These are phyloP conservation scores for Danio rerio DNA, from an alignment of 2,113 vertebrate species.

Conservation along the genomic window GRCz12tu NC_133176.1:11164501-11165000, in stretches of 20 bases:
- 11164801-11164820: slow-evolving; percentile 8
- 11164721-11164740: not conserved
- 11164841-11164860: slow-evolving; percentile 41
- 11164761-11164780: slow-evolving; percentile 25
- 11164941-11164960: not conserved
- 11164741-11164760: not conserved
- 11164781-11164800: slow-evolving; percentile 2
- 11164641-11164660: not conserved
- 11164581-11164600: slow-evolving; percentile 31
- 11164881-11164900: slow-evolving; percentile 20
- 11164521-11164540: slow-evolving; percentile 24
- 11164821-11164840: slow-evolving; percentile 28
- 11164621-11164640: slow-evolving; percentile 1
- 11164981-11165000: not conserved
- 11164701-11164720: not conserved
- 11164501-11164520: slow-evolving; percentile 23
- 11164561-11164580: slow-evolving; percentile 11
- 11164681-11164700: not conserved
- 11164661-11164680: slow-evolving; percentile 10
- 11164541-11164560: not conserved
- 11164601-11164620: slow-evolving; percentile 8
- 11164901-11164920: slow-evolving; percentile 4
- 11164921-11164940: slow-evolving; percentile 14
- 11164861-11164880: not conserved
- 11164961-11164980: not conserved